Base-by-base conservation (phyloP, 2,888 invertebrate genomes). In the Apamea sordens region DNA sequence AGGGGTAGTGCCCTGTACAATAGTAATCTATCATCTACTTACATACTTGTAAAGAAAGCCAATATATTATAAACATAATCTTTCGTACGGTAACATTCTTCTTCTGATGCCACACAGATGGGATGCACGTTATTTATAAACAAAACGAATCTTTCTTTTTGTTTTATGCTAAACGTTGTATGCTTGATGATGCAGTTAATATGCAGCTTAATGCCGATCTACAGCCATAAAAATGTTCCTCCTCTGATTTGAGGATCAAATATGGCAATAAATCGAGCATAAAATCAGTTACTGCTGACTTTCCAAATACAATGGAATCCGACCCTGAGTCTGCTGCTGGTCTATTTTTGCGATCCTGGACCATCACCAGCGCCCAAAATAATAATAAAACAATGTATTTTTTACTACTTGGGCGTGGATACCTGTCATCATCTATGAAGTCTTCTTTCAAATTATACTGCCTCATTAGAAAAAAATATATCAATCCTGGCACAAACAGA, bases 401-500 rank as follows among this genome's bases (percentile, higher is more conserved):
- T 59, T 21, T 56, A 59, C 59, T 18, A 18, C 24, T 28, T 59
- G 11, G 47, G 24, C 44, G 24, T 32, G 10, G 15, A 10, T 21
- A 59, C 6, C 21, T 41, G 24, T 59, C 11, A 21, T 61, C 21
- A 47, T 28, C 28, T 41, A 53, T 36, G 15, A 63, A 76, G 47
- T 21, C 32, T 82, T 71, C 47, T 73, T 56, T 50, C 21, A 82
- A 71, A 59, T 41, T 4, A 15, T 44, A 68, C 53, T 63, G 56
- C 56, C 73, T 36, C 24, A 69, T 44, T 44, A 36, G 21, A 76
- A 73, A 65, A 65, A 64, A 64, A 68, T 13, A 65, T 7, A 44
- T n/a, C 7, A 21, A 36, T 80, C 44, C 83, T 83, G 84, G 84
- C 73, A 77, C 63, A 73, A 73, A 53, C 7, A 75, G 47, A 64